phyloP scores from a whole-genome alignment of 2,888 invertebrate genomes.

The Agrotis clavis region DNA sequence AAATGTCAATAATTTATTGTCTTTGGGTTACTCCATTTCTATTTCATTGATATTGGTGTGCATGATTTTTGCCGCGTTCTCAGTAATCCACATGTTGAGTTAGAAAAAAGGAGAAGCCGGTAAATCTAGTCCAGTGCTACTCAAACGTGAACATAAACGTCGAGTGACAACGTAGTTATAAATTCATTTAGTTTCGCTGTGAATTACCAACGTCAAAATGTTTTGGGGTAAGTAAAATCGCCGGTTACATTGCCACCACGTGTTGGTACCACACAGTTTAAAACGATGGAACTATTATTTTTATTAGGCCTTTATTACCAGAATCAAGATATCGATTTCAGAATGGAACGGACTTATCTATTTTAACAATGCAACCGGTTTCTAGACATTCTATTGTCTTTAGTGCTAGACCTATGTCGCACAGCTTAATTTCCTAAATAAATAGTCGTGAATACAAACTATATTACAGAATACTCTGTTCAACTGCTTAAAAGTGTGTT shows the following conservation, averaged over 20 bases:
- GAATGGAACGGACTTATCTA: background rate
- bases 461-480: background rate
- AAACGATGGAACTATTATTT: background rate
- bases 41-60: slow-evolving; percentile 35
- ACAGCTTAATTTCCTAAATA: background rate
- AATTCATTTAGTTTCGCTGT: slow-evolving; percentile 37
- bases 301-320: background rate
- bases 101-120: slow-evolving; percentile 10
- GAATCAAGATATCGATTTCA: background rate
- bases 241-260: slow-evolving; percentile 80
- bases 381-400: slow-evolving; percentile 2
- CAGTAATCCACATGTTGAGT: slow-evolving; percentile 58
- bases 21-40: slow-evolving; percentile 55
- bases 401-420: background rate
- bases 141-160: slow-evolving; percentile 25
- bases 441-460: background rate
- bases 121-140: slow-evolving; percentile 30
- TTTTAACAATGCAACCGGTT: background rate
- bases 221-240: slow-evolving; percentile 87
- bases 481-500: background rate
- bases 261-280: slow-evolving; percentile 70
- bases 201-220: slow-evolving; percentile 76
- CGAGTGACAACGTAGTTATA: slow-evolving; percentile 30
- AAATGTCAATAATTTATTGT: slow-evolving; percentile 29
- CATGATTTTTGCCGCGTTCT: slow-evolving; percentile 67